Evolutionary conservation across 1,140 invertebrate species (phyloP).

Genomic region (Lordiphosa collinella): DNA sequence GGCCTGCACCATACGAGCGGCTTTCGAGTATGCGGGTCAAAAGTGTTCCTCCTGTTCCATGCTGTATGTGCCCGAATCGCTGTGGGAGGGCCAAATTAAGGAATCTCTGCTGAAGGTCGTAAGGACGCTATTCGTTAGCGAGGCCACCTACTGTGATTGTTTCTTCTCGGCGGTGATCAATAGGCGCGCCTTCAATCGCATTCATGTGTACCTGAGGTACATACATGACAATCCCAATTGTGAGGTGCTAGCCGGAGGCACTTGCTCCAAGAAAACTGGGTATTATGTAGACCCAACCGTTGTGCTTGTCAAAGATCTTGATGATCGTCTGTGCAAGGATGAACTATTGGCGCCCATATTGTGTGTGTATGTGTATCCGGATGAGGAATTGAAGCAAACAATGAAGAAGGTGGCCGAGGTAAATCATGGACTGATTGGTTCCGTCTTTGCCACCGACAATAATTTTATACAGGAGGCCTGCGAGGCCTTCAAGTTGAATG

Average conservation of each 20-base stretch:
- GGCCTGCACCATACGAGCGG: conserved; percentile 90
- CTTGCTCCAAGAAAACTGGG: conserved; percentile 90
- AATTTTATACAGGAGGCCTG: conserved; percentile 87
- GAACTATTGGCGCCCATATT: conserved; percentile 98
- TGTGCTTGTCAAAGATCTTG: conserved; percentile 90
- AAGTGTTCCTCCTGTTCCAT: conserved; percentile 99
- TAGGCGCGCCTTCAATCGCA: conserved; percentile 92
- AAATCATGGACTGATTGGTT: conserved; percentile 95
- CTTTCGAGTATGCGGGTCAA: conserved; percentile 98
- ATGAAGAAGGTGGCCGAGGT: conserved; percentile 84
- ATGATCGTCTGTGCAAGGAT: conserved; percentile 94
- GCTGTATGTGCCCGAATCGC: conserved; percentile 94
- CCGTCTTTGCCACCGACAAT: conserved; percentile 93
- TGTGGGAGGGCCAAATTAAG: conserved; percentile 84
- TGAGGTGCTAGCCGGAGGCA: conserved; percentile 92
- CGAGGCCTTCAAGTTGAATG: conserved; percentile 89
- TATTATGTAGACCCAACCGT: conserved; percentile 99
- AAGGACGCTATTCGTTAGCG: conserved; percentile 87
- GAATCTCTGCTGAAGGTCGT: conserved; percentile 70
- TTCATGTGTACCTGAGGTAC: conserved; percentile 92
- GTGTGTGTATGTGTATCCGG: conserved; percentile 94
- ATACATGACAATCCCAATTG: conserved; percentile 89
- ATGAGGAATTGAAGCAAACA: conserved; percentile 86
- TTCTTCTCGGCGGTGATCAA: conserved; percentile 99
- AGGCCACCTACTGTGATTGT: conserved; percentile 88